Base-by-base conservation (phyloP, 2,888 invertebrate genomes). In the Pogonocherus hispidulus region DNA sequence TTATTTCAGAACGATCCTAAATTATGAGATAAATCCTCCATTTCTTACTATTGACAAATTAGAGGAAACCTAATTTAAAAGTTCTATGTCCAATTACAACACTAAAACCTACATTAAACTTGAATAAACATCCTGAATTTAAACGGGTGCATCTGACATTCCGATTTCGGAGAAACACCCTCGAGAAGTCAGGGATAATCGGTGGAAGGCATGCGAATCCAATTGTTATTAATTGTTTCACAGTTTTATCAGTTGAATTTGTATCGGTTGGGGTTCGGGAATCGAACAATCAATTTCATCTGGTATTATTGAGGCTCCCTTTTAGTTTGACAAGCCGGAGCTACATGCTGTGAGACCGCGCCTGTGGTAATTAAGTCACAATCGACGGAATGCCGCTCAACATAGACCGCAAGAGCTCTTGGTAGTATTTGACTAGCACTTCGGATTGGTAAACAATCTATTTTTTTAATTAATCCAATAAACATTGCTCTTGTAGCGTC, bases 201-300 rank as follows among this genome's bases (percentile, higher is more conserved):
- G 59, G 44, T 51, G 35, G 57, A 47, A 63, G 69, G 63, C 57
- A 62, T 66, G 66, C 71, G 66, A 73, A 72, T 68, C 46, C 59
- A 74, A 76, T 76, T 73, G 78, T 77, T 77, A 80, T 79, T 79
- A 78, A 80, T 80, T 75, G 78, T 79, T 75, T 75, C 67, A 49
- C 71, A 72, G 74, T 76, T 76, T 76, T 74, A 74, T 73, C 78
- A 75, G 77, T 70, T 65, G 62, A 63, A 67, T 68, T 67, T 64
- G 59, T 56, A 46, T 71, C 68, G 66, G 63, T 67, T 63, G 46
- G 46, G 49, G 64, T 60, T 59, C 66, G 66, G 64, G 71, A 67
- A 76, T 79, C 76, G 76, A 76, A 79, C 77, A 77, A 79, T 80
- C 78, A 78, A 79, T 78, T 78, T 73, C 69, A 77, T 71, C 72